Evolutionary conservation across 2,888 invertebrate genomes (phyloP), one percentile per base, ranked within the genome.

Genomic region (Torymus texanus): DNA sequence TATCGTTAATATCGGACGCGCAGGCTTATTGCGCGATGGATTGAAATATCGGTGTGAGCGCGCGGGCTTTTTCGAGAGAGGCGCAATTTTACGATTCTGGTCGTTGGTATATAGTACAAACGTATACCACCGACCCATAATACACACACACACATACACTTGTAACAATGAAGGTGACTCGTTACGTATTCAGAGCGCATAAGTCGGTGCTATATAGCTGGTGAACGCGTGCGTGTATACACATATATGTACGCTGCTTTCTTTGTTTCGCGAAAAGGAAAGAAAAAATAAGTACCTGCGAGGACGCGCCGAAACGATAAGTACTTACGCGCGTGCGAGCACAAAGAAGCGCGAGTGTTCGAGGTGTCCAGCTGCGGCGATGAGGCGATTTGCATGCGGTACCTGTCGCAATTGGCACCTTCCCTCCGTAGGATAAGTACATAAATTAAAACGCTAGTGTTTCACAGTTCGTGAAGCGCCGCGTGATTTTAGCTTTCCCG

Each of bases 331-430:
- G 41, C 41, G 41, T 41, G 41, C 41, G 41, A 41, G 41, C 41
- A 41, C 41, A 41, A 41, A 41, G 41, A 41, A 41, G 50, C 11
- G 53, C 62, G 62, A 1, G 21, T 2, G 21, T 21, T 21, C 2
- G 21, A 55, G 24, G 70, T 73, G 61, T 50, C 65, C 51, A 56
- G 14, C 53, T 21, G 41, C 41, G 24, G 14, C 18, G 72, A 74
- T 51, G 58, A 68, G 63, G 55, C 58, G 61, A 83, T 84, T 84
- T 80, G 78, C 82, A 82, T 84, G 78, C 78, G 65, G 68, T 80
- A 75, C 58, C 71, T 72, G 72, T 75, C 58, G 82, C 83, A 83
- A 83, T 82, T 83, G 83, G 82, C 84, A 82, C 82, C 82, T 84
- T 71, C 29, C 70, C 1, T 29, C 70, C 18, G 21, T 21, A 71